These are phyloP conservation scores for Phodopus roborovskii DNA, from an alignment of 2,113 vertebrate genomes.

Conservation along the genomic window DNA sequence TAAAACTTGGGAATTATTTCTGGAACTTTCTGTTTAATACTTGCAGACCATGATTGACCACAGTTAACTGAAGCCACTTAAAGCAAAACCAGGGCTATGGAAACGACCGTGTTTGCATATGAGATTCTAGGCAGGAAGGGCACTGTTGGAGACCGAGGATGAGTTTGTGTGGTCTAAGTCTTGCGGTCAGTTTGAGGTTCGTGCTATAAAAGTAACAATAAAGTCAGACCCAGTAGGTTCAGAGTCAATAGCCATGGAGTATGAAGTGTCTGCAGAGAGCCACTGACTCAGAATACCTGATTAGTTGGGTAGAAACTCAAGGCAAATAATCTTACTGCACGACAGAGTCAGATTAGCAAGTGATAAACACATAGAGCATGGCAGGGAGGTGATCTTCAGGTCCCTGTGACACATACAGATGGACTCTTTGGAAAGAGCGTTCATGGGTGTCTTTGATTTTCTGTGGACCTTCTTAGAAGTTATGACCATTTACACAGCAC, in stretches of 20 bases:
- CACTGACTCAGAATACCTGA: background rate
- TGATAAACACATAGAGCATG: background rate
- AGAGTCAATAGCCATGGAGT: background rate
- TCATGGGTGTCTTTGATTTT: background rate
- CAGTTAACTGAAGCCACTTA: background rate
- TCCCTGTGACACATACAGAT: background rate
- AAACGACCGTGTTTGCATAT: background rate
- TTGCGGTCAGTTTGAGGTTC: background rate
- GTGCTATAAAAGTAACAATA: background rate
- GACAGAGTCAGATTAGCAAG: background rate
- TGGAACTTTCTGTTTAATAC: background rate
- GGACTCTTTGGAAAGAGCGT: background rate
- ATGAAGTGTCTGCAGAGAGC: background rate
- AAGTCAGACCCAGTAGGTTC: background rate
- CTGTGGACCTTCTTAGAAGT: background rate
- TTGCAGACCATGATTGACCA: background rate
- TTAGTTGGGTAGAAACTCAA: background rate
- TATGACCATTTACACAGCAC: background rate
- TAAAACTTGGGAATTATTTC: background rate
- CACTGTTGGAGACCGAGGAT: background rate
- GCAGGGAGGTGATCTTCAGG: background rate
- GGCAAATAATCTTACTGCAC: background rate
- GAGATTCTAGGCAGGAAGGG: background rate
- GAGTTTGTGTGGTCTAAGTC: background rate
- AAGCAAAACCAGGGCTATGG: background rate